Percentiles rank a stretch among this genome's conserved stretches.
Conservation (phyloP, 1,140 invertebrate species). For the Watersipora subatra region DNA sequence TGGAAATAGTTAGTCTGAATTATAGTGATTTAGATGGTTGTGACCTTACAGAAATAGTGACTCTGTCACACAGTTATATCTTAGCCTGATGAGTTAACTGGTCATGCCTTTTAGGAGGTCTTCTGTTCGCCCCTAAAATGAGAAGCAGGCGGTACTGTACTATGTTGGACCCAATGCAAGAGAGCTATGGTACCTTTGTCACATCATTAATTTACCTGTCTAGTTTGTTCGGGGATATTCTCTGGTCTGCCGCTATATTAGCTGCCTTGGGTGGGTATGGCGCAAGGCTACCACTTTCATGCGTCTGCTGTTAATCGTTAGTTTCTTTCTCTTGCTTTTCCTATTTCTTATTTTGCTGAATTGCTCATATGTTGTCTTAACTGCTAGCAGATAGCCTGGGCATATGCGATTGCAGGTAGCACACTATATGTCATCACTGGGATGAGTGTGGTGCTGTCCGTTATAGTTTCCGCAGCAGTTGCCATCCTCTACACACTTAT, state of each 20-base stretch:
- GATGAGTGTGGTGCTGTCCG: constrained; percentile 21
- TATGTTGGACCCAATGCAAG: constrained; percentile 33
- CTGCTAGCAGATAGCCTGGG: too few relatives aligned
- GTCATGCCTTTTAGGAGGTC: constrained; percentile 19
- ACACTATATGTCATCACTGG: constrained; percentile 30
- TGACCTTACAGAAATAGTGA: too few relatives aligned
- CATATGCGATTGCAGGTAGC: too few relatives aligned
- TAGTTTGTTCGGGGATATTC: constrained; percentile 28
- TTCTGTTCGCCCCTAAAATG: constrained; percentile 30
- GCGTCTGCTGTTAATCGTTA: neutral
- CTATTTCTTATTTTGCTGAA: neutral
- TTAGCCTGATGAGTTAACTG: too few relatives aligned
- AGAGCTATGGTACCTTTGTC: constrained; percentile 20
- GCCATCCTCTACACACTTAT: constrained; percentile 31
- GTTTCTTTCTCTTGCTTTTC: constrained; percentile 7
- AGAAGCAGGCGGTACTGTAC: constrained; percentile 26
- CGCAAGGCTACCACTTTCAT: neutral
- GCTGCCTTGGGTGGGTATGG: constrained; percentile 25
- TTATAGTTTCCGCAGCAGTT: constrained; percentile 23
- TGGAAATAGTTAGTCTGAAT: too few relatives aligned
- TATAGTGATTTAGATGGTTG: too few relatives aligned
- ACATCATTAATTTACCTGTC: constrained; percentile 25
- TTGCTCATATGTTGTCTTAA: neutral
- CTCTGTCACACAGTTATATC: too few relatives aligned
- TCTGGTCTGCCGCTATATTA: constrained; percentile 37